Evolutionary conservation across 1,140 invertebrate genomes (phyloP).

Genomic region (Caenorhabditis remanei): DNA sequence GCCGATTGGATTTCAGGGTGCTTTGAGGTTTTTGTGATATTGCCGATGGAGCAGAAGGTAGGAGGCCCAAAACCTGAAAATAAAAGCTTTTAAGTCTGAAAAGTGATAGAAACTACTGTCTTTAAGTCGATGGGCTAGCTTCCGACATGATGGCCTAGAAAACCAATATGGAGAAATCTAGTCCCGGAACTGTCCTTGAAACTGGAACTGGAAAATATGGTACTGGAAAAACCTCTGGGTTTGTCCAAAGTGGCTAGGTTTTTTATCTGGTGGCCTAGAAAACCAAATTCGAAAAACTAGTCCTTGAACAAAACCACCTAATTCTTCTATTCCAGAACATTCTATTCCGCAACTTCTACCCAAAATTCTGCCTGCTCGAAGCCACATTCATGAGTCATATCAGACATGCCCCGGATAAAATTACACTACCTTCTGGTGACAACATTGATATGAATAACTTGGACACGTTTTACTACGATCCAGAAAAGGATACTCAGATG

Average conservation of each 20-base stretch:
- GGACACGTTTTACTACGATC: neutral
- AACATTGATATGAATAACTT: neutral
- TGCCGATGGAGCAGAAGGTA: neutral
- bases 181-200: no score
- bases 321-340: neutral
- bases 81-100: no score
- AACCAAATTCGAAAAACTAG: no score
- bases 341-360: neutral
- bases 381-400: neutral
- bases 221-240: no score
- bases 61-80: no score
- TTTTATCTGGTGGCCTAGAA: no score
- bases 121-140: no score
- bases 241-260: no score
- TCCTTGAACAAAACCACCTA: neutral
- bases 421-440: neutral
- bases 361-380: neutral
- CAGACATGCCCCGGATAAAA: neutral
- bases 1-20: neutral
- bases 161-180: no score
- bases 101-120: no score
- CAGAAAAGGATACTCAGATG: neutral
- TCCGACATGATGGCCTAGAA: no score
- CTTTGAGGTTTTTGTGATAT: neutral
- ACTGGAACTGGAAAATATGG: no score